Base-by-base conservation (phyloP, 1,140 invertebrate species). In the Drosophila subpulchrella region DNA sequence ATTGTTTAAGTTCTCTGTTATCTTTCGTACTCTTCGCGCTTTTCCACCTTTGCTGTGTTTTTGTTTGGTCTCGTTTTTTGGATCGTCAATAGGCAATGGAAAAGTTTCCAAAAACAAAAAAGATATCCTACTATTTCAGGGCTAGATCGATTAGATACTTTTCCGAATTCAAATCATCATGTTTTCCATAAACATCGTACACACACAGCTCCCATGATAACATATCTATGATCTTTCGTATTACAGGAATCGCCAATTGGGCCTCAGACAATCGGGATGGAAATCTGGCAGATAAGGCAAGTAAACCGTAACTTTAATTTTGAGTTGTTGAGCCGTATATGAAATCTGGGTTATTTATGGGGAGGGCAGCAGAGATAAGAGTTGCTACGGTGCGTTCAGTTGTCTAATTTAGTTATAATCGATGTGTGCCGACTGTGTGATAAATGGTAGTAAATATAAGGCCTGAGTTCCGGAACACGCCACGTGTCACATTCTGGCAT, bases 201-300 rank as follows among this genome's bases (percentile, higher is more conserved):
- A 36, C 36, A 34, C 27, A 27, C 36, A 44, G 41, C 24, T 44
- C 12, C 30, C 12, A 42, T 34, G 30, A 46, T 42, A 47, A 30
- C 39, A 78, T 61, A 60, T 51, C 36, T 34, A 78, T 62, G 75
- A 67, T 57, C 48, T 74, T 51, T 55, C 67, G 38, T 51, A 47
- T 92, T 91, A 44, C 86, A 92, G 91, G 91, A 77, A 81, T 92
- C 59, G 86, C 90, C 71, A 90, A 90, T 80, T 92, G 91, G 91
- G 89, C 82, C 66, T 74, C 75, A 46, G 91, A 92, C 65, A 91
- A 56, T 74, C 90, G 90, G 44, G 91, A 92, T 90, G 90, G 85
- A 68, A 91, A 84, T 83, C 50, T 82, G 78, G 72, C 90, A 77
- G 91, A 92, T 77, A 92, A 92, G 91, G 91, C 81, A 85, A 92